A percentile compares a stretch with the other conserved stretches of the same genome.
Evolutionary conservation across 2,888 invertebrate genomes (phyloP).

Genomic region (Lycia hirtaria): DNA sequence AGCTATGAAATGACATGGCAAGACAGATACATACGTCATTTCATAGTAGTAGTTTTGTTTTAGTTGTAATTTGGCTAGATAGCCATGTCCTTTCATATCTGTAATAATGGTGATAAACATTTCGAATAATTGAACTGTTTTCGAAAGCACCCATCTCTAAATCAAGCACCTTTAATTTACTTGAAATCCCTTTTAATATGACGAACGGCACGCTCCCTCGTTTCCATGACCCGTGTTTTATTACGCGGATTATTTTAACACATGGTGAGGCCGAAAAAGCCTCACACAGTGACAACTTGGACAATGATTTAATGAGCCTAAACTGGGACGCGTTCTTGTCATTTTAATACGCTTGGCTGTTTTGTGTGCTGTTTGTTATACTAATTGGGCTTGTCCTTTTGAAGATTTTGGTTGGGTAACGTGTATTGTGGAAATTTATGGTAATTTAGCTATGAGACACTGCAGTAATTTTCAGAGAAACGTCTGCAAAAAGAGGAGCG

Average conservation of each 20-base stretch:
- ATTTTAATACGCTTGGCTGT: conserved; percentile 43
- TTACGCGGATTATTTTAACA: conserved; percentile 67
- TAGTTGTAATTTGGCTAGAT: too few species aligned
- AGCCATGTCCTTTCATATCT: too few species aligned
- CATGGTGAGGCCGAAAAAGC: conserved; percentile 49
- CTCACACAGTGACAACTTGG: conserved; percentile 47
- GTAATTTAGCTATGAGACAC: conserved; percentile 6
- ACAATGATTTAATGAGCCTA: conserved; percentile 53
- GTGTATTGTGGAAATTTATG: conserved; percentile 15
- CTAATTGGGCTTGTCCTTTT: conserved; percentile 32
- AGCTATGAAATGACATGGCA: too few species aligned
- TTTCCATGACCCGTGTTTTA: conserved; percentile 57
- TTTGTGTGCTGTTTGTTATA: conserved; percentile 31
- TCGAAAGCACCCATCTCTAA: conserved; percentile 5
- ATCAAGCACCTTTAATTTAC: conserved; percentile 66
- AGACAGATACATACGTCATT: too few species aligned
- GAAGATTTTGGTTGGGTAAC: conserved; percentile 9
- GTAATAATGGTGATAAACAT: too few species aligned
- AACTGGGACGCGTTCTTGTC: conserved; percentile 46
- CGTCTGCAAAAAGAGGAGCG: neutral
- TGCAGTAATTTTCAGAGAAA: neutral
- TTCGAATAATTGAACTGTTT: too few species aligned
- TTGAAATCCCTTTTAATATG: conserved; percentile 71
- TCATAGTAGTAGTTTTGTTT: too few species aligned
- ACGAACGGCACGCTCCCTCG: conserved; percentile 65